Evolutionary conservation across 2,113 vertebrate genomes (phyloP), one percentile per base, ranked within the genome.

Genomic region (Phyllopteryx taeniolatus): DNA sequence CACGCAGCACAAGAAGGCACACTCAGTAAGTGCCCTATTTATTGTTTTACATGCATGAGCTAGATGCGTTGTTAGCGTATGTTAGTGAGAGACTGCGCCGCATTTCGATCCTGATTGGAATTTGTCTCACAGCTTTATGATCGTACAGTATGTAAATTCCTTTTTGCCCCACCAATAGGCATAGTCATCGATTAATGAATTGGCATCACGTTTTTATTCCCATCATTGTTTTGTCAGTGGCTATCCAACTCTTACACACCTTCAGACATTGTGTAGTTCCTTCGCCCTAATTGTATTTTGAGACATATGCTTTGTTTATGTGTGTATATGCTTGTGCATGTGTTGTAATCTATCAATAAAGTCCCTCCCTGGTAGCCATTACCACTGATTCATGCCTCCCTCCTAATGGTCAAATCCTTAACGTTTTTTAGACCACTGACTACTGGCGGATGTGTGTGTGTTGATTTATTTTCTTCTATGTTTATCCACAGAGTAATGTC

Each of bases 371-470:
- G 68, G 71, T 22, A 75, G 69, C 79, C 78, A 84, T 89, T 88
- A 83, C 71, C 79, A 39, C 81, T 82, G 88, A 90, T 88, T 88
- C 77, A 87, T 85, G 77, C 79, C 70, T 86, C 63, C 0, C 42
- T 75, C 71, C 77, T 87, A 87, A 87, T 87, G 81, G 87, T 85
- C 73, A 57, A 83, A 90, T 89, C 87, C 88, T 90, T 87, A 87
- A 83, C 71, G 74, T 85, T 85, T 80, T 86, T 89, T 84, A 83
- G 79, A 87, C 78, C 80, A 85, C 79, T 74, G 83, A 81, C 74
- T 79, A 73, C 75, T 74, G 79, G 77, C 71, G 70, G 51, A 71
- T 57, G 74, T 54, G 74, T 71, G 61, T 67, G 69, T 74, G 53
- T 54, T 31, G 44, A 22, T 63, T 68, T 73, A 51, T 57, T 35